Evolutionary conservation across 2,113 vertebrate genomes (phyloP).

Genomic region (Sapajus apella): DNA sequence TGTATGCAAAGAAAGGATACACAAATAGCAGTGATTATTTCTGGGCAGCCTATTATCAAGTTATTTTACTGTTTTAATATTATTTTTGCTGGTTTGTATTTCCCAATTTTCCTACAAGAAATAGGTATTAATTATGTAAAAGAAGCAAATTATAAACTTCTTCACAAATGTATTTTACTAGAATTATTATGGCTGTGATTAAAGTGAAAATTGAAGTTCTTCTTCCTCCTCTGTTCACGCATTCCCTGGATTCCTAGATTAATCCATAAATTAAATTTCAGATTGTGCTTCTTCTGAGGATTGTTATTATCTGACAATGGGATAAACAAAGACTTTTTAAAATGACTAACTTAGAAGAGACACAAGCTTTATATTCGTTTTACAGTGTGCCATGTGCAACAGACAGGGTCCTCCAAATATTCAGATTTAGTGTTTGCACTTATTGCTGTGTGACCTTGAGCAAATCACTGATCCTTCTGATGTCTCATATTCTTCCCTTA

Average conservation of each 20-base stretch:
- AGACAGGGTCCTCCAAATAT: neutral
- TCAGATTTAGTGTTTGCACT: neutral
- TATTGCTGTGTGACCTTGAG: neutral
- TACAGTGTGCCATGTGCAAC: neutral
- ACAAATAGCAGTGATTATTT: neutral
- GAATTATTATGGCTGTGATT: neutral
- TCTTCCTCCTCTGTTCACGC: neutral
- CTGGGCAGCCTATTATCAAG: neutral
- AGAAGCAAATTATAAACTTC: slow-evolving; percentile 29
- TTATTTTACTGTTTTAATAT: slow-evolving; percentile 13
- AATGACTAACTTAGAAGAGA: neutral
- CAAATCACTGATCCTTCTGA: neutral
- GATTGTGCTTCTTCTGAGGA: neutral
- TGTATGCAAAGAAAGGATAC: neutral
- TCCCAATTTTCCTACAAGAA: slow-evolving; percentile 24
- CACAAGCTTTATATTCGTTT: neutral
- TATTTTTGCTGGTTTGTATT: slow-evolving; percentile 20
- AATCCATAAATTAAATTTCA: neutral
- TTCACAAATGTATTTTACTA: slow-evolving; percentile 14
- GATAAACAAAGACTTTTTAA: neutral
- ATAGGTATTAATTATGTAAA: slow-evolving; percentile 9
- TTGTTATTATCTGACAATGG: neutral
- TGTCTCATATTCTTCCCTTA: neutral
- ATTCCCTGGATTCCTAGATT: neutral
- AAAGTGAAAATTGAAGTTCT: slow-evolving; percentile 30